Base-by-base conservation (phyloP, 23 tunicate genomes). In the Corella eumyota region DNA sequence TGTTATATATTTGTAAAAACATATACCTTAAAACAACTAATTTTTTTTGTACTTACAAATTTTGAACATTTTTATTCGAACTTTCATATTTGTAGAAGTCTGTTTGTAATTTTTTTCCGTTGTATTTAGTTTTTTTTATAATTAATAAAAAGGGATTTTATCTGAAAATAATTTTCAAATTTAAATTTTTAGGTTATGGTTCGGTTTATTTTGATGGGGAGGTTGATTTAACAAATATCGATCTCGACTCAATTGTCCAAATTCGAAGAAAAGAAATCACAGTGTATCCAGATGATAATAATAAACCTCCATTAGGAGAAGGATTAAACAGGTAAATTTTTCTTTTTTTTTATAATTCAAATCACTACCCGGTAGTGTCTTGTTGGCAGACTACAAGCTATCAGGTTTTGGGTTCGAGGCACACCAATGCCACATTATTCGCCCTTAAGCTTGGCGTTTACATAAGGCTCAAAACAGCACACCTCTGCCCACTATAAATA, bases 191-290 rank as follows among this genome's bases (percentile, higher is more conserved):
- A 86, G 95, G 85, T 70, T 92, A 92, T 32, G 98, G 98, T 1
- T 83, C 86, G 26, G 78, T 92, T 0, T 82, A 71, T 35, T 92
- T 76, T 50, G 77, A 81, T 30, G 93, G 86, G 6, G 72, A 65
- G 62, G 52, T 92, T 22, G 76, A 92, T 49, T 23, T 92, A 30
- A 76, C 76, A 15, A 73, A 65, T n/a, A 60, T 83, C 37, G 60
- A 92, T 56, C 61, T 92, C 34, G 98, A 92, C 53, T 45, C 49
- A 6, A 73, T 92, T 22, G 98, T 92, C n/a, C 85, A 92, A 15
- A 92, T 92, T 34, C 83, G 92, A 31, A 64, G 98, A 17, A 92
- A 92, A 48, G 86, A 82, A 61, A 90, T 83, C 33, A 76, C 80
- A 21, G 87, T 92, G 1, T 92, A 92, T 66, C 98, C 98, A 9